These are phyloP conservation scores for Bostrychus sinensis DNA, from an alignment of 2,113 vertebrate genomes.

Conservation along the genomic window DNA sequence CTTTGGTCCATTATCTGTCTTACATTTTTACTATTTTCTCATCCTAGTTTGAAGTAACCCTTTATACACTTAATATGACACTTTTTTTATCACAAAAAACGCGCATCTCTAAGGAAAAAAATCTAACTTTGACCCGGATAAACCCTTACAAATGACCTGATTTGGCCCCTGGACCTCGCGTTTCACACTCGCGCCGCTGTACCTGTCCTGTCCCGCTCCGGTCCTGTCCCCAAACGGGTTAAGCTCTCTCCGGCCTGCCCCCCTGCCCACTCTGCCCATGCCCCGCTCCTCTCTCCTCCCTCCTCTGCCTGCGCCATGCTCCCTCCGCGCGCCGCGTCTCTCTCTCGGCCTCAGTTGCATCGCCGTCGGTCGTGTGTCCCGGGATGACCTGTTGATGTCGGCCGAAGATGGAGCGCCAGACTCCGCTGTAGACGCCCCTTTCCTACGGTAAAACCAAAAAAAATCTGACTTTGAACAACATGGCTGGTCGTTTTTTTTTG, in stretches of 20 bases:
- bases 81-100: too few species aligned
- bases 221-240: slow-evolving; percentile 48
- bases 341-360: slow-evolving; percentile 71
- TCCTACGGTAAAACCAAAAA: neutral
- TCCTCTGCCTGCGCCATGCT: slow-evolving; percentile 12
- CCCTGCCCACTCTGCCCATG: too few species aligned
- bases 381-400: slow-evolving; percentile 84
- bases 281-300: too few species aligned
- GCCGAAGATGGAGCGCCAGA: slow-evolving; percentile 70
- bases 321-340: slow-evolving; percentile 60
- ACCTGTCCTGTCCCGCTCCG: neutral
- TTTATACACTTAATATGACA: too few species aligned
- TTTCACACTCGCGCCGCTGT: neutral
- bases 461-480: too few species aligned
- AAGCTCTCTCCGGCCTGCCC: slow-evolving; percentile 37
- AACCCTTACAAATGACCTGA: neutral
- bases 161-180: neutral
- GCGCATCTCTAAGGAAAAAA: too few species aligned
- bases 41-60: too few species aligned
- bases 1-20: too few species aligned
- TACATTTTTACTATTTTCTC: too few species aligned
- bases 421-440: slow-evolving; percentile 20
- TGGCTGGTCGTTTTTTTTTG: slow-evolving; percentile 2
- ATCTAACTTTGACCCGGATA: too few species aligned
- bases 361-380: slow-evolving; percentile 79